Conservation (phyloP, 2,113 vertebrate genomes). For the Plecturocebus donacophilus region DNA sequence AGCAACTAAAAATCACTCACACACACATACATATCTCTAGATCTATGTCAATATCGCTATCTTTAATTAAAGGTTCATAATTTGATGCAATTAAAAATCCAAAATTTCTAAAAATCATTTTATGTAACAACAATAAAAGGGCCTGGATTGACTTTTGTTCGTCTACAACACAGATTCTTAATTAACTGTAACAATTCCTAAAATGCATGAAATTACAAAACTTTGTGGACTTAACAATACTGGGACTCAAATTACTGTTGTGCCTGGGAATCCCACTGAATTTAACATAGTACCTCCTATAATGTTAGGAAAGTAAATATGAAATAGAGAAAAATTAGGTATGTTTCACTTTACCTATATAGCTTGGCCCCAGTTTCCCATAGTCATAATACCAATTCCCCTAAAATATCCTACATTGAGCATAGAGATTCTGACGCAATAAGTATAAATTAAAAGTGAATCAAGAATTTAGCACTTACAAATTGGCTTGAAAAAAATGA, state of each 20-base stretch:
- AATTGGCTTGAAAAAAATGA: neutral
- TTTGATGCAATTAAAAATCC: neutral
- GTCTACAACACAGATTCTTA: neutral
- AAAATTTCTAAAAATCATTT: neutral
- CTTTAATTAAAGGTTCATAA: neutral
- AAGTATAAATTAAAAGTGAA: neutral
- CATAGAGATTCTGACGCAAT: neutral
- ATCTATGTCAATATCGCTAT: neutral
- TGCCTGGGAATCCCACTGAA: neutral
- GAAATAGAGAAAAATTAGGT: neutral
- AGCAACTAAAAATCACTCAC: neutral
- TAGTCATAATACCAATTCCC: neutral
- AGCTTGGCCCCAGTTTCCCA: neutral
- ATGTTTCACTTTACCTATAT: neutral
- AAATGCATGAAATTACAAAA: neutral
- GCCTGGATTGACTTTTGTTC: neutral
- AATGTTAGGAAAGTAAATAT: neutral
- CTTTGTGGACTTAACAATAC: neutral
- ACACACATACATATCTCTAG: neutral
- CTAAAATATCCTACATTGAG: neutral
- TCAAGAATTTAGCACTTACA: neutral
- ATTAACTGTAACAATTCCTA: neutral
- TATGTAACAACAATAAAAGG: neutral
- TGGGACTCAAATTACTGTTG: neutral
- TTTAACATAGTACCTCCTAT: neutral